phyloP scores from a whole-genome alignment of 2,113 vertebrate genomes.

The Arothron firmamentum region DNA sequence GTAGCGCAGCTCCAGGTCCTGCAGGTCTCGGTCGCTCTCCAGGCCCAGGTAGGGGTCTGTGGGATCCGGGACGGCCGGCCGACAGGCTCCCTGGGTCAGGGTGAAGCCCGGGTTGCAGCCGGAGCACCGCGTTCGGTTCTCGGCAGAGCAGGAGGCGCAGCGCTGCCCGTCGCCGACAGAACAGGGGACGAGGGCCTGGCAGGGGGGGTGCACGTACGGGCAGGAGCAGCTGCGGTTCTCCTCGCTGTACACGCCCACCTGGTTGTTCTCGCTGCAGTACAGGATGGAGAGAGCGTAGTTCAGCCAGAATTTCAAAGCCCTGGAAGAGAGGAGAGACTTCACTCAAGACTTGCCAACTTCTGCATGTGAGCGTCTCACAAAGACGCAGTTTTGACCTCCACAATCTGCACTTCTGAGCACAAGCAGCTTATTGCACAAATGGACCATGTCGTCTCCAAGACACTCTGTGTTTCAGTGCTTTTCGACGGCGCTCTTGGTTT shows the following conservation, averaged over 20 bases:
- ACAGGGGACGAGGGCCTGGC: conserved; percentile 88
- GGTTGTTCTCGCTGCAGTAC: conserved; percentile 88
- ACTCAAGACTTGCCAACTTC: too few relatives aligned
- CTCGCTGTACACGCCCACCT: conserved; percentile 85
- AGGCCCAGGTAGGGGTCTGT: conserved; percentile 91
- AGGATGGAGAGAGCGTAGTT: conserved; percentile 85
- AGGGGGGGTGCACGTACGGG: conserved; percentile 79
- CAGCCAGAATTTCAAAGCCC: conserved; percentile 87
- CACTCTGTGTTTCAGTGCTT: too few relatives aligned
- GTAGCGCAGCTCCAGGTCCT: conserved; percentile 88
- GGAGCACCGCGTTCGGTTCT: conserved; percentile 89
- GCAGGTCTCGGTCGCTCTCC: conserved; percentile 88
- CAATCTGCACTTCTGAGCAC: too few relatives aligned
- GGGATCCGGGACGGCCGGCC: conserved; percentile 87
- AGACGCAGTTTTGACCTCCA: too few relatives aligned
- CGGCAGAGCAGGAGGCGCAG: conserved; percentile 84
- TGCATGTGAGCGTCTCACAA: too few relatives aligned
- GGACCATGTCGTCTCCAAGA: too few relatives aligned
- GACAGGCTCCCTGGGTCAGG: conserved; percentile 84
- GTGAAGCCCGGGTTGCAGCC: conserved; percentile 86
- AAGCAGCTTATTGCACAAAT: too few relatives aligned
- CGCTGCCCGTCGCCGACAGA: conserved; percentile 82
- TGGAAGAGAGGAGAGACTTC: conserved; percentile 55
- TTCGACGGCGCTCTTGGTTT: too few relatives aligned
- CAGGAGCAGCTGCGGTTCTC: conserved; percentile 87